Evolutionary conservation across 2,888 invertebrate species (phyloP).

Genomic region (Euplexia lucipara): DNA sequence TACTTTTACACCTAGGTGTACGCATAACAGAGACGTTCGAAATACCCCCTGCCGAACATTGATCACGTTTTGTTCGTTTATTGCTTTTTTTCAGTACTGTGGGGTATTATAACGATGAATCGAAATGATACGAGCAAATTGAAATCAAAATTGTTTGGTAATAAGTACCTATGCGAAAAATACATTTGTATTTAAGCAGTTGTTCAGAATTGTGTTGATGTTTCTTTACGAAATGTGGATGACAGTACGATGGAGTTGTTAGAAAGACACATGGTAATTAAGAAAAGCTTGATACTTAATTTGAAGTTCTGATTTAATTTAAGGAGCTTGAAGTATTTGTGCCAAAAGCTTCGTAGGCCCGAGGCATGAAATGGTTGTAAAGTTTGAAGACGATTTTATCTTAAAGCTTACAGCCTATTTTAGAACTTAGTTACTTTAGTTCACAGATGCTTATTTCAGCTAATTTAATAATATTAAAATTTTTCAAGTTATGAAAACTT

Average conservation of each 20-base stretch:
- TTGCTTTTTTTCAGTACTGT: conserved; percentile 40
- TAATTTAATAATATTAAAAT: conserved; percentile 13
- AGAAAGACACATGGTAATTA: conserved; percentile 27
- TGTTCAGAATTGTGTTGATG: conserved; percentile 21
- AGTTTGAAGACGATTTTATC: conserved; percentile 54
- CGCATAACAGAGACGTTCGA: conserved; percentile 30
- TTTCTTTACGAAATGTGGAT: conserved; percentile 10
- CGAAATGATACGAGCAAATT: conserved; percentile 32
- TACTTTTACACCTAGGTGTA: conserved; percentile 37
- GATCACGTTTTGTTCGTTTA: conserved; percentile 43
- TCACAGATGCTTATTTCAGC: conserved; percentile 28
- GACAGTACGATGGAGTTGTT: conserved; percentile 13
- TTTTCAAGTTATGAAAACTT: too few species aligned
- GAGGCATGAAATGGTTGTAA: conserved; percentile 40
- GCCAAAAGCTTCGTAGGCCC: conserved; percentile 13
- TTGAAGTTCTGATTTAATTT: conserved; percentile 49
- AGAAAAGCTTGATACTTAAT: conserved; percentile 13
- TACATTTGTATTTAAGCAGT: neutral
- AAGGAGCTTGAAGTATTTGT: conserved; percentile 32
- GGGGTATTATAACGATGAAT: conserved; percentile 25
- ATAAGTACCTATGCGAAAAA: neutral
- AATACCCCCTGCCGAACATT: conserved; percentile 44
- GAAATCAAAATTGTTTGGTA: conserved; percentile 17
- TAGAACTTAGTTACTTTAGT: conserved; percentile 17
- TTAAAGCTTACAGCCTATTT: conserved; percentile 25